Evolutionary conservation across 2,888 invertebrate species (phyloP), one percentile per base, ranked within the genome.

Genomic region (Pseudococcus jackbeardsleyi): DNA sequence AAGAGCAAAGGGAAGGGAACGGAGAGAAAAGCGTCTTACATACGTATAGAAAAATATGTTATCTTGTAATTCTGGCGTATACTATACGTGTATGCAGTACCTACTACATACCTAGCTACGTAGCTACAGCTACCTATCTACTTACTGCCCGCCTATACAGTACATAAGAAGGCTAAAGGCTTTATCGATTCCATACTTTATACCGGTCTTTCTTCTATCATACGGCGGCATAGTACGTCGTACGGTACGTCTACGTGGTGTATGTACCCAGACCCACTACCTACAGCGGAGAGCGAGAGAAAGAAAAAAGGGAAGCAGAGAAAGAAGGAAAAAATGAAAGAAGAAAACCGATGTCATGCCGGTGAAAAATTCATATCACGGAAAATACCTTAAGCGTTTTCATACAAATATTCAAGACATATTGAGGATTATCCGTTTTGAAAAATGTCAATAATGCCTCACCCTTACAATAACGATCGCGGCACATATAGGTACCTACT

Each of bases 351-450:
- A 33, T 42, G n/a, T n/a, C 77, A 33, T 42, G n/a, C 17, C 77
- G 42, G 42, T n/a, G 42, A 77, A 77, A 77, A 77, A 77, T 77
- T 77, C 77, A 77, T 77, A 77, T 77, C 77, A 77, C 77, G 77
- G 77, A 77, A 77, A 77, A 77, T 77, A 77, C 77, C 77, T 77
- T 77, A 77, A 77, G 77, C 77, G 77, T 77, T 77, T 77, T 77
- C 77, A 42, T 77, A 77, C 77, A 77, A 77, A 77, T 77, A 77
- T 77, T 77, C 77, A 42, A 77, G 77, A 77, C 77, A 77, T 77
- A 77, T 77, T 77, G 77, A 42, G 77, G 77, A 77, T 77, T 77
- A 77, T 77, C 77, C 77, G 77, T 77, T 77, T 33, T 42, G 77
- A 77, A 77, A 77, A 77, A 77, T 77, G 77, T 77, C 77, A 77